Percentiles rank a stretch among this genome's conserved stretches.
phyloP scores from a whole-genome alignment of 2,888 invertebrate species.

The Timema podura region DNA sequence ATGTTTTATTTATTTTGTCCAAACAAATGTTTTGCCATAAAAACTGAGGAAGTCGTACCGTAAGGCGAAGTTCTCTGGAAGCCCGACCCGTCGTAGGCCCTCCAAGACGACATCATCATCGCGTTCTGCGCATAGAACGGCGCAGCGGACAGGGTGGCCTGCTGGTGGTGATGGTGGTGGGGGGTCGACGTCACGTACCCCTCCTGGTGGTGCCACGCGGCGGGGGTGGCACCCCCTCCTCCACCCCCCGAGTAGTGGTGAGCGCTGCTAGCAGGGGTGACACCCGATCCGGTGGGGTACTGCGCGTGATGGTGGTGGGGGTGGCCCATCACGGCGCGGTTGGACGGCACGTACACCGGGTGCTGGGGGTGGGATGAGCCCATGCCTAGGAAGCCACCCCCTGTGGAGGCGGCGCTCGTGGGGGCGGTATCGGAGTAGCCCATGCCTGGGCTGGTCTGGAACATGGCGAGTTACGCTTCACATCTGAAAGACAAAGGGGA shows the following conservation, averaged over 20 bases:
- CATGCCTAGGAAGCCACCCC: constrained; percentile 21
- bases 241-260: constrained; percentile 22
- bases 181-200: constrained; percentile 42
- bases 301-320: constrained; percentile 33
- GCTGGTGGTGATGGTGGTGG: constrained; percentile 45
- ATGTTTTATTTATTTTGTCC: no score
- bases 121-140: constrained; percentile 79
- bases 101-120: constrained; percentile 62
- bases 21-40: no score
- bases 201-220: constrained; percentile 23
- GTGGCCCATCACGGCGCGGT: constrained; percentile 49
- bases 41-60: constrained; percentile 48
- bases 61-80: constrained; percentile 79
- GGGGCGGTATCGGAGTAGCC: constrained; percentile 23
- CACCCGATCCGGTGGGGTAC: constrained; percentile 38
- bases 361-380: constrained; percentile 16
- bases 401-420: constrained; percentile 13
- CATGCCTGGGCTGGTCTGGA: constrained; percentile 19
- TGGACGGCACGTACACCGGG: constrained; percentile 66
- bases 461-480: constrained; percentile 14
- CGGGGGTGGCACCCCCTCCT: constrained; percentile 11
- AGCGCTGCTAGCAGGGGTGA: constrained; percentile 45
- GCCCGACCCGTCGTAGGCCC: constrained; percentile 62
- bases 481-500: no score
- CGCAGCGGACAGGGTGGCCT: constrained; percentile 33